Evolutionary conservation across 2,888 invertebrate genomes (phyloP), one percentile per base, ranked within the genome.

Genomic region (Cepaea hortensis): DNA sequence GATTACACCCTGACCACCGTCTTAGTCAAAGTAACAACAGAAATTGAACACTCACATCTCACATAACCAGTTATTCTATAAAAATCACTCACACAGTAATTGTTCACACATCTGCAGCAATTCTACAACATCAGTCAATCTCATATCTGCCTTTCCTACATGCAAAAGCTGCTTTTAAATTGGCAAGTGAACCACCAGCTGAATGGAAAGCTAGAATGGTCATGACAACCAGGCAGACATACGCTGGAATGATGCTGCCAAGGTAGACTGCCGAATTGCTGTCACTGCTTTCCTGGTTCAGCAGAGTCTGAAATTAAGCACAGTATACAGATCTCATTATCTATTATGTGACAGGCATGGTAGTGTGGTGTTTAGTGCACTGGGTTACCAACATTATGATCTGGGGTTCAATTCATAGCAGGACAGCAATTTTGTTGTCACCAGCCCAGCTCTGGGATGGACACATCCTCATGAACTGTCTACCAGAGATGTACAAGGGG

Each of bases 151-250:
- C 87, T 81, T 90, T 89, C 62, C 89, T 84, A 88, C 90, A 89
- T 23, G 85, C 85, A 68, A 89, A 87, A 79, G 90, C 87, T 15
- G 86, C 85, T 87, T 90, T 89, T 55, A 93, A 75, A 84, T 91
- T 93, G n/a, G 85, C 70, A 1, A 92, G 48, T 0, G 93, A 91
- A 46, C 94, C 94, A 1, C 94, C 94, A 0, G 93, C 93, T 15
- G 90, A 88, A 85, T 89, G 85, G 88, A 93, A 94, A 1, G 93
- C 93, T 73, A 93, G 70, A 18, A 89, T 88, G 11, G 89, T 92
- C 89, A 91, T 91, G 46, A 90, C 85, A 0, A 93, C 70, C 89
- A 94, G 90, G 65, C 92, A 85, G 4, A 91, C 35, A 84, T 94
- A 94, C 4, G 93, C 91, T 35, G 93, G 92, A 23, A 94, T 89